Conservation (phyloP, 1,140 invertebrate species). For the Apis cerana region DNA sequence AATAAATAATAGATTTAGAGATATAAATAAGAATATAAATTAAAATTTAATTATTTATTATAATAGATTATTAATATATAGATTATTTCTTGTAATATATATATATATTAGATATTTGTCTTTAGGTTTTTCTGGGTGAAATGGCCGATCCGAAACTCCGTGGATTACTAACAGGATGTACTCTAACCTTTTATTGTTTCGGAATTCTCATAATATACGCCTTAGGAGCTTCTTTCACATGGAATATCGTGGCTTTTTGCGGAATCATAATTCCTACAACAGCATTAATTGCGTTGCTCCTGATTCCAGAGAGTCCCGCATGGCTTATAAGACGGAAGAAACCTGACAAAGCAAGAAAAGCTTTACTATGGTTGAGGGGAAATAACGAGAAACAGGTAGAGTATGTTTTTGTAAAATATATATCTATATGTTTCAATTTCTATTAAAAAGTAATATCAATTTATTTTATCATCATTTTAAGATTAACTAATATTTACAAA, state of each 20-base stretch:
- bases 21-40: too few species aligned
- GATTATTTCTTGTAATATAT: too few species aligned
- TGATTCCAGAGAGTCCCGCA: constrained; percentile 87
- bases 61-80: too few species aligned
- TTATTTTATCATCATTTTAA: not conserved
- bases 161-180: constrained; percentile 85
- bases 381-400: constrained; percentile 78
- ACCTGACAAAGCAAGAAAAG: constrained; percentile 84
- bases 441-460: not conserved
- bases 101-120: not conserved
- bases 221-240: constrained; percentile 84
- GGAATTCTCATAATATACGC: constrained; percentile 88
- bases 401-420: not conserved
- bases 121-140: constrained; percentile 87
- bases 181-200: constrained; percentile 86
- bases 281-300: constrained; percentile 82
- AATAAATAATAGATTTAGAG: too few species aligned
- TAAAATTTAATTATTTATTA: too few species aligned
- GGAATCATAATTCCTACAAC: constrained; percentile 83
- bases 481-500: too few species aligned
- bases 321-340: constrained; percentile 85
- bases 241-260: constrained; percentile 85
- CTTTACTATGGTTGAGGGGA: constrained; percentile 86
- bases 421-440: not conserved
- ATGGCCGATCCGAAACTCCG: constrained; percentile 86